Conservation (phyloP, 2,888 invertebrate genomes). For the Neria commutata region DNA sequence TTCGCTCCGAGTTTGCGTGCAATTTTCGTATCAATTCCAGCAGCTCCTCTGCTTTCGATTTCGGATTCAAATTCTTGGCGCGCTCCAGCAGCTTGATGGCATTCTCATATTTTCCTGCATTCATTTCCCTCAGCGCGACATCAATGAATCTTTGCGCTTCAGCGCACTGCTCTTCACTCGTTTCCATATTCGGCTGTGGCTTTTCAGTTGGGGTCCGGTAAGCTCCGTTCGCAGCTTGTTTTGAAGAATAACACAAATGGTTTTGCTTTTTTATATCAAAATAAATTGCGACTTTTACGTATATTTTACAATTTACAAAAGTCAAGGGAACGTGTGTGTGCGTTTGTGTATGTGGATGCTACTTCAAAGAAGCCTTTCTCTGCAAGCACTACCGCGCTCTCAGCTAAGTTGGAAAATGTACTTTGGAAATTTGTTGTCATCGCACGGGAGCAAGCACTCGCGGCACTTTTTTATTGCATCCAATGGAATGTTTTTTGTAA, state of each 20-base stretch:
- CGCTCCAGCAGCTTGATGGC: slow-evolving; percentile 71
- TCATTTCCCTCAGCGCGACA: slow-evolving; percentile 67
- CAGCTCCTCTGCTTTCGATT: slow-evolving; percentile 68
- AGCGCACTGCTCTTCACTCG: slow-evolving; percentile 18
- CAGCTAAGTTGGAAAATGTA: too few relatives aligned
- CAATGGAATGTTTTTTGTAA: too few relatives aligned
- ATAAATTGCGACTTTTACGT: slow-evolving; percentile 7
- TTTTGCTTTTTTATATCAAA: slow-evolving; percentile 31
- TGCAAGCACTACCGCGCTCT: slow-evolving; percentile 35
- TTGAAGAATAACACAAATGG: slow-evolving; percentile 41
- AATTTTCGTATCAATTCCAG: slow-evolving; percentile 38
- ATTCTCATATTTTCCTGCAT: slow-evolving; percentile 67
- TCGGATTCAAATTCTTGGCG: slow-evolving; percentile 71
- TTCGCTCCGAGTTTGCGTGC: too few relatives aligned
- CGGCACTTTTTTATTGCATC: too few relatives aligned
- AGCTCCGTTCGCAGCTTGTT: slow-evolving; percentile 36
- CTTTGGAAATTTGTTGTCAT: too few relatives aligned
- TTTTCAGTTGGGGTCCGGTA: slow-evolving; percentile 12
- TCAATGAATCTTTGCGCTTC: slow-evolving; percentile 73
- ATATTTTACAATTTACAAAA: too few relatives aligned
- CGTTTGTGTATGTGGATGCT: too few relatives aligned
- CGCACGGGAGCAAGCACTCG: too few relatives aligned
- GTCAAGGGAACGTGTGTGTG: too few relatives aligned
- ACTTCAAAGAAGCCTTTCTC: too few relatives aligned
- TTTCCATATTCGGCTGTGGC: too few relatives aligned